Base-by-base conservation (phyloP, 1,140 invertebrate genomes). In the Cydia fagiglandana region DNA sequence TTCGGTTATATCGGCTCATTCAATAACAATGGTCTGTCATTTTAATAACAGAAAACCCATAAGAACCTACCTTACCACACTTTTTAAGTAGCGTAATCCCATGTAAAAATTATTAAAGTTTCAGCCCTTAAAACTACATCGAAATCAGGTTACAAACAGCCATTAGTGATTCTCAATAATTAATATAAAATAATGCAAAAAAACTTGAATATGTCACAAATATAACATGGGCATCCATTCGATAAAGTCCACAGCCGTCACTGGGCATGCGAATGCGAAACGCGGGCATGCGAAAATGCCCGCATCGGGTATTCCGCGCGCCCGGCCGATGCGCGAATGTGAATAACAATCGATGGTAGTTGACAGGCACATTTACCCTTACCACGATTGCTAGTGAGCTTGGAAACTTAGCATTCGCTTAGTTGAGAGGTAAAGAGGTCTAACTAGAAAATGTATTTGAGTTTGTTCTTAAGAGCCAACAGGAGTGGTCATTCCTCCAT, bases 341-440 rank as follows among this genome's bases (percentile, higher is more conserved):
- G 90, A 91, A 91, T 91, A 90, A 90, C 88, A 91, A 91, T 88
- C 83, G 86, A 81, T 76, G 79, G 78, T n/a, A 77, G 82, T 83
- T 91, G 88, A 88, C 88, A 89, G 81, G n/a, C 47, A 53, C 24
- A 6, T 73, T 73, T 41, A 73, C 56, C 56, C 56, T 61, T 61
- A 61, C 56, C 56, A 61, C 6, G 56, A 53, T n/a, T 13, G n/a
- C 50, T 53, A 17, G 50, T 17, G 50, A 53, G 50, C n/a, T 17
- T 53, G 50, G n/a, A 17, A 53, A 53, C 6, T n/a, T 6, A n/a
- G 5, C 15, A 53, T 53, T 53, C n/a, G n/a, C 50, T 53, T 4
- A 17, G 50, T 15, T 41, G 34, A 38, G 34, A 38, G 34, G 34
- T 38, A 7, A 4, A 34, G 5, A 34, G 34, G 34, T 38, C 34